phyloP scores from a whole-genome alignment of 2,888 invertebrate genomes.

The Lamellibrachia satsuma region DNA sequence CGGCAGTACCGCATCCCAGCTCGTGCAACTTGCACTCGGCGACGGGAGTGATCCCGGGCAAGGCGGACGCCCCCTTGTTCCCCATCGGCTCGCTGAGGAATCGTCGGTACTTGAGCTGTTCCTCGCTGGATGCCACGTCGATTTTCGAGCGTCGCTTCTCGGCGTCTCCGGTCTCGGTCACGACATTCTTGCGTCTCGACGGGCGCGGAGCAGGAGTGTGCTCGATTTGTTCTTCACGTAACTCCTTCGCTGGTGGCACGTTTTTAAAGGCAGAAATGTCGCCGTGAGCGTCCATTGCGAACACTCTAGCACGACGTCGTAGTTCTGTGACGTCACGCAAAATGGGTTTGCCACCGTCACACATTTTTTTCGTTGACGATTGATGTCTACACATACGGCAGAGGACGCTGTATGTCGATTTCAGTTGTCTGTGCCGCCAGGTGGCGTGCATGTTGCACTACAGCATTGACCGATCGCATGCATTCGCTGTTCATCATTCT shows the following conservation, averaged over 20 bases:
- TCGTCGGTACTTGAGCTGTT: background rate
- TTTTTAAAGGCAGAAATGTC: background rate
- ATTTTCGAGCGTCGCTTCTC: background rate
- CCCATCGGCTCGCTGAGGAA: conserved; percentile 5
- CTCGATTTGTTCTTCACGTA: background rate
- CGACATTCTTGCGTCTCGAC: background rate
- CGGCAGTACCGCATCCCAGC: background rate
- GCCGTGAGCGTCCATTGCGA: background rate
- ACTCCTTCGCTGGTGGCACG: background rate
- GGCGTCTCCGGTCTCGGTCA: background rate
- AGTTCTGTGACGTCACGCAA: background rate
- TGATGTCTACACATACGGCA: background rate
- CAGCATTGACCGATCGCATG: no score
- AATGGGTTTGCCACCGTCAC: background rate
- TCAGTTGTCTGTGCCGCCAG: background rate
- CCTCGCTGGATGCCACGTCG: background rate
- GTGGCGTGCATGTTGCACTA: background rate
- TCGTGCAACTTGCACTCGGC: background rate
- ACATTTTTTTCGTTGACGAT: background rate
- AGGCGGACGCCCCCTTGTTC: background rate
- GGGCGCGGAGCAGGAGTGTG: background rate
- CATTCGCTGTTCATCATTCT: no score
- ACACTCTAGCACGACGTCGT: background rate
- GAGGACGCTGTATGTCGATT: background rate
- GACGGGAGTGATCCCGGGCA: background rate